phyloP scores from a whole-genome alignment of 2,113 vertebrate genomes.

The Perca flavescens region DNA sequence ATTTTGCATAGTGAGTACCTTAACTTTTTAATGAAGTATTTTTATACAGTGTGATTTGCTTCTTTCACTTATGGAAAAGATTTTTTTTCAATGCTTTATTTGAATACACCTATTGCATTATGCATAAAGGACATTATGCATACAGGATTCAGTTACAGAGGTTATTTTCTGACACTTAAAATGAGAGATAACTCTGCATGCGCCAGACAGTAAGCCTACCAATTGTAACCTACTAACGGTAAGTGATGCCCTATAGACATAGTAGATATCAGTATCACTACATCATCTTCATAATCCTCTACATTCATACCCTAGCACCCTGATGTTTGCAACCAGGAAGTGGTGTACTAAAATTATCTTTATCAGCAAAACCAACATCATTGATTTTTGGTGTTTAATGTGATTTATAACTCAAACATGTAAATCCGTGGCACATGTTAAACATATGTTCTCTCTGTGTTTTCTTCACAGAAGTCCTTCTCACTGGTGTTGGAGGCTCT shows the following conservation, averaged over 20 bases:
- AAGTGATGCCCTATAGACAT: background rate
- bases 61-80: background rate
- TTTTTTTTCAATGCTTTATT: background rate
- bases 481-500: slow-evolving; percentile 85
- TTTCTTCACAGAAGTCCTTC: slow-evolving; percentile 81
- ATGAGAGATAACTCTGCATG: background rate
- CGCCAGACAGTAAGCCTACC: background rate
- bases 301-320: background rate
- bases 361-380: background rate
- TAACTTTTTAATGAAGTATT: background rate
- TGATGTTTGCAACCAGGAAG: background rate
- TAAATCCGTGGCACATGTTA: background rate
- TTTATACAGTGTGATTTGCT: background rate
- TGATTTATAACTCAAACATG: background rate
- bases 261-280: background rate
- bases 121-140: background rate
- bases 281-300: background rate
- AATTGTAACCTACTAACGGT: background rate
- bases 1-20: background rate
- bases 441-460: slow-evolving; percentile 12
- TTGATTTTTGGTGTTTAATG: background rate
- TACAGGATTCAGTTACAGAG: background rate
- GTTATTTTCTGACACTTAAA: background rate
- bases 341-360: background rate
- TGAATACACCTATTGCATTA: background rate